Evolutionary conservation across 2,113 vertebrate species (phyloP).

Genomic region (Oryzias melastigma): DNA sequence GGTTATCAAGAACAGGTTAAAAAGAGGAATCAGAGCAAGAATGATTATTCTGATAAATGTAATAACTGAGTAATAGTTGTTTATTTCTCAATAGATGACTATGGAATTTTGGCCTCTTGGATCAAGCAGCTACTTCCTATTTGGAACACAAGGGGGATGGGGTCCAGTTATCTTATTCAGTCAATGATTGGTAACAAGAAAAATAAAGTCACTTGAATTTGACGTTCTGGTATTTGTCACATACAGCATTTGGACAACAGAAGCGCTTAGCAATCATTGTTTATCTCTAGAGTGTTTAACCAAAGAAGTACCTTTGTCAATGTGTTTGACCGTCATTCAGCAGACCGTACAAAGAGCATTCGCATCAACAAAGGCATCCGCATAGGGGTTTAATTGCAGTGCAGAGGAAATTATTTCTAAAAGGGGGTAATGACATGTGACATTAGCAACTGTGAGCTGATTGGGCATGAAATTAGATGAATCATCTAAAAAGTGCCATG

Average conservation of each 20-base stretch:
- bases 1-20: too few species aligned
- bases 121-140: too few species aligned
- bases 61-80: too few species aligned
- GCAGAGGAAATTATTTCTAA: conserved; percentile 34
- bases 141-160: too few species aligned
- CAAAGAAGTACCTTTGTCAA: background rate
- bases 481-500: conserved; percentile 37
- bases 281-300: background rate
- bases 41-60: too few species aligned
- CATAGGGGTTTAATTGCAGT: conserved; percentile 54
- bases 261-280: background rate
- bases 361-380: conserved; percentile 32
- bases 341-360: conserved; percentile 27
- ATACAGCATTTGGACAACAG: background rate
- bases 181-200: background rate
- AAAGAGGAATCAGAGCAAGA: too few species aligned
- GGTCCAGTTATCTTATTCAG: too few species aligned
- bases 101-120: too few species aligned
- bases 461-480: conserved; percentile 61
- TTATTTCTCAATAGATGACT: too few species aligned
- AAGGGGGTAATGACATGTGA: conserved; percentile 57
- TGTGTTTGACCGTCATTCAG: conserved; percentile 1
- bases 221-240: background rate
- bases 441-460: conserved; percentile 52
- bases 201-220: background rate